Percentiles rank a stretch among this genome's conserved stretches.
Conservation (phyloP, 2,888 invertebrate genomes). For the Macaria notata region DNA sequence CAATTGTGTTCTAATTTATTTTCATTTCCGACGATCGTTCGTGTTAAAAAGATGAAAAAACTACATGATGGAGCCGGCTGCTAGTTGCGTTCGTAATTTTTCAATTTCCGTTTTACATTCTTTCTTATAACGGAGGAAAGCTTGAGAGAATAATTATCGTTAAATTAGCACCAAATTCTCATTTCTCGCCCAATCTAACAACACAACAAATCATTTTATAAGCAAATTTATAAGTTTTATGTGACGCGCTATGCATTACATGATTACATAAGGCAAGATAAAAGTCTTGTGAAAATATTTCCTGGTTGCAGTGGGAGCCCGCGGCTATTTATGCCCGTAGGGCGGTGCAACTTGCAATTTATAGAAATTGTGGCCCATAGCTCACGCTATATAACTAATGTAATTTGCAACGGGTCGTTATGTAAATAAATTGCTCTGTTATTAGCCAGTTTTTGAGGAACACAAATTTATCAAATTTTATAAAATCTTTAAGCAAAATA, state of each 20-base stretch:
- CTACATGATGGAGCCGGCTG: not conserved
- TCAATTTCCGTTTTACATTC: conserved; percentile 2
- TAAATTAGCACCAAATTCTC: not conserved
- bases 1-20: conserved; percentile 21
- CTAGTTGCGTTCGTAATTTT: conserved; percentile 8
- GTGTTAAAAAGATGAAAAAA: conserved; percentile 16
- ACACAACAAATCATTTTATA: too few relatives aligned
- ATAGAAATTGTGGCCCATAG: conserved; percentile 9
- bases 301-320: conserved; percentile 13
- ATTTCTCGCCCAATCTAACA: too few relatives aligned
- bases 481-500: too few relatives aligned
- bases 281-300: conserved; percentile 6
- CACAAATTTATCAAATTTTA: too few relatives aligned
- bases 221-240: not conserved
- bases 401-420: not conserved
- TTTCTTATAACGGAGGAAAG: not conserved
- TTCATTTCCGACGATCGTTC: conserved; percentile 14
- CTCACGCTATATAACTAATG: not conserved
- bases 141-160: not conserved
- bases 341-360: conserved; percentile 27
- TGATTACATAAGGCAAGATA: conserved; percentile 9
- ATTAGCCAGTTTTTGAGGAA: not conserved
- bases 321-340: conserved; percentile 19
- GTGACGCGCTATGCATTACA: conserved; percentile 2
- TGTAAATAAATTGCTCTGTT: not conserved